phyloP scores from a whole-genome alignment of 2,888 invertebrate species.

The Herminia tarsipennalis region DNA sequence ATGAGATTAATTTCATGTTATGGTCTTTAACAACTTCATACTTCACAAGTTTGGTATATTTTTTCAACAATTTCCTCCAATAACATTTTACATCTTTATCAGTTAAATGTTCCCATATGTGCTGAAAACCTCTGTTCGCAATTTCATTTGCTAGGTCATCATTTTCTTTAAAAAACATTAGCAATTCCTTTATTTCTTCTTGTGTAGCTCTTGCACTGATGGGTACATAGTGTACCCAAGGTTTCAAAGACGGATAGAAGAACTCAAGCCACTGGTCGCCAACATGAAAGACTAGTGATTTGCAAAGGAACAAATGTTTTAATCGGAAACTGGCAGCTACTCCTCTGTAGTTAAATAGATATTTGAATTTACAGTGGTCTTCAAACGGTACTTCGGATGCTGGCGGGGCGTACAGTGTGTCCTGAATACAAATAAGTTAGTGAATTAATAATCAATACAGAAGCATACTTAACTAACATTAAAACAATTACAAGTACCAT shows the following conservation, averaged over 20 bases:
- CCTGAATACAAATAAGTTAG: slow-evolving; percentile 80
- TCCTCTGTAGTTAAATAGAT: slow-evolving; percentile 97
- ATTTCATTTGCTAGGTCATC: slow-evolving; percentile 91
- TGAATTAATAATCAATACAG: no score
- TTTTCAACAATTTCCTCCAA: slow-evolving; percentile 91
- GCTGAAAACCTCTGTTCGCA: slow-evolving; percentile 92
- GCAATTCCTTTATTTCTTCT: slow-evolving; percentile 89
- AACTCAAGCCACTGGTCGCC: slow-evolving; percentile 98
- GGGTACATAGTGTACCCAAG: slow-evolving; percentile 98
- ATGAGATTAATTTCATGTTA: slow-evolving; percentile 67
- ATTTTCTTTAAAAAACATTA: slow-evolving; percentile 91
- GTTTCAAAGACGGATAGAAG: slow-evolving; percentile 95
- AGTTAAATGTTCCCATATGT: slow-evolving; percentile 93
- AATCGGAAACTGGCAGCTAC: slow-evolving; percentile 99
- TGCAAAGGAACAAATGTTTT: slow-evolving; percentile 97
- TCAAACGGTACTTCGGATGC: slow-evolving; percentile 95
- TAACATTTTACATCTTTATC: slow-evolving; percentile 94
- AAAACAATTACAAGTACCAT: slow-evolving; percentile 84
- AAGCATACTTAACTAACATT: no score
- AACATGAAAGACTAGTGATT: slow-evolving; percentile 97
- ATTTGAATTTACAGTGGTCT: slow-evolving; percentile 97
- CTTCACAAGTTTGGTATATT: slow-evolving; percentile 90
- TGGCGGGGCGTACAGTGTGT: slow-evolving; percentile 93
- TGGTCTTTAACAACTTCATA: slow-evolving; percentile 87
- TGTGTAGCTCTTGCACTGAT: slow-evolving; percentile 87